A percentile compares a stretch with the other conserved stretches of the same genome.
These are phyloP conservation scores for Seriola quinqueradiata DNA, from an alignment of 2,113 vertebrate genomes.

Conservation along the genomic window DNA sequence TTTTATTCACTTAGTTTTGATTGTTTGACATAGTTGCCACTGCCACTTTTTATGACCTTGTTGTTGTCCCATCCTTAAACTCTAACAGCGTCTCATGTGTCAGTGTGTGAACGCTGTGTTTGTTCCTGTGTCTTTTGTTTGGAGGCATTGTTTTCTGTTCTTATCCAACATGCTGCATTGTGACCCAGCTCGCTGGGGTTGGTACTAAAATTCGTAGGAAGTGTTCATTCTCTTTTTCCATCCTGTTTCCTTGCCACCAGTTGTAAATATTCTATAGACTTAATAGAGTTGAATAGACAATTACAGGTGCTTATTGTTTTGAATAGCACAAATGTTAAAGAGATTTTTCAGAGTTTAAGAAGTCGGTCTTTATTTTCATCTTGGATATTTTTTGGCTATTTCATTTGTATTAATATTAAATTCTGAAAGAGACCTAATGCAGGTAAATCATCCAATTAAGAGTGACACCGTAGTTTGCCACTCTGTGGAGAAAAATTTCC, in stretches of 20 bases:
- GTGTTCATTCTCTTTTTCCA: conserved; percentile 46
- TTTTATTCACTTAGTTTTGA: not conserved
- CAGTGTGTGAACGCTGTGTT: conserved; percentile 66
- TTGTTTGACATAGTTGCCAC: not conserved
- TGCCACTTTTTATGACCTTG: conserved; percentile 33
- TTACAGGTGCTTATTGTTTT: not conserved
- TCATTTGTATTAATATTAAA: conserved; percentile 10
- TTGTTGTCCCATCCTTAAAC: conserved; percentile 52
- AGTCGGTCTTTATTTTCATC: not conserved
- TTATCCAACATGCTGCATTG: conserved; percentile 46
- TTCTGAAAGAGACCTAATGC: not conserved
- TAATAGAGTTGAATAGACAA: conserved; percentile 6
- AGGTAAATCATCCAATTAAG: conserved; percentile 1
- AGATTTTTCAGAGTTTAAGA: no score
- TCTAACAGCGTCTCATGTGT: conserved; percentile 50
- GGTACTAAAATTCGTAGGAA: conserved; percentile 41
- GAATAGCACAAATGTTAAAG: not conserved
- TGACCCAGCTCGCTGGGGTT: conserved; percentile 38
- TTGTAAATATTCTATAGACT: conserved; percentile 25
- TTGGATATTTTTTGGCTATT: not conserved
- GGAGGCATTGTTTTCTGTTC: conserved; percentile 66
- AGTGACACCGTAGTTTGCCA: not conserved
- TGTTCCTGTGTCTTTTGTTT: conserved; percentile 74
- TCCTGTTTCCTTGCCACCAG: conserved; percentile 60
- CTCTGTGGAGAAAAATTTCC: not conserved